A percentile compares a stretch with the other conserved stretches of the same genome.
Conservation (phyloP, 2,797 vertebrate species). For the Novumbra hubbsi region DNA sequence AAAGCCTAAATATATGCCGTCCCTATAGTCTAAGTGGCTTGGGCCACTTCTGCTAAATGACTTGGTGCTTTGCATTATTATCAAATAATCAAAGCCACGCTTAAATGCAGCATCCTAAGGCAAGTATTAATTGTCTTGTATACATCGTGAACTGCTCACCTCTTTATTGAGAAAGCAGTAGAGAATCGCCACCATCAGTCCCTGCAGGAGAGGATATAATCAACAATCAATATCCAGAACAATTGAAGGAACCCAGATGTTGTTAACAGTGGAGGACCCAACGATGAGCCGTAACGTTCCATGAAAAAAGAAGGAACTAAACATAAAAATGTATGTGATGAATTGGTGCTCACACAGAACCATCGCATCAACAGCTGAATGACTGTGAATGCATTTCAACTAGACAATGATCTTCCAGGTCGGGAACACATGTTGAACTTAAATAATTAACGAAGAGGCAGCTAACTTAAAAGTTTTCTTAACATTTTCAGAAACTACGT, state of each 20-base stretch:
- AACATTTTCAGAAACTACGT: constrained; percentile 1
- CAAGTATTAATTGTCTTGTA: not conserved
- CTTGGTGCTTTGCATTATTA: not conserved
- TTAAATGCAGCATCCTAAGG: constrained; percentile 6
- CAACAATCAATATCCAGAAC: constrained; percentile 15
- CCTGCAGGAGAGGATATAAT: constrained; percentile 56
- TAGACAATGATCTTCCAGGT: constrained; percentile 3
- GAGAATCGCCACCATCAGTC: constrained; percentile 75
- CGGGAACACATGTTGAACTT: not conserved
- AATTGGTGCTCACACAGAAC: not conserved
- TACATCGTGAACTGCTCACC: constrained; percentile 56
- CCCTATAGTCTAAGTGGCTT: not conserved
- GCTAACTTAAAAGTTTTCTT: not conserved
- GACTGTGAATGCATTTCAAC: constrained; percentile 3
- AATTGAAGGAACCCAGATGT: not conserved
- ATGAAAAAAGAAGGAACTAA: not conserved
- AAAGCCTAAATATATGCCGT: not conserved
- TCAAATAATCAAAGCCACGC: not conserved
- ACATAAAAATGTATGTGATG: not conserved
- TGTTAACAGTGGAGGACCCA: constrained; percentile 1
- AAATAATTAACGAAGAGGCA: not conserved
- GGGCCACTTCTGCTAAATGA: not conserved
- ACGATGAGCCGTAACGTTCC: not conserved
- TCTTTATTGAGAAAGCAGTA: constrained; percentile 83
- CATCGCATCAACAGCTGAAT: not conserved